Evolutionary conservation across 2,113 vertebrate genomes (phyloP), one percentile per base, ranked within the genome.

Genomic region (Columba janthina): DNA sequence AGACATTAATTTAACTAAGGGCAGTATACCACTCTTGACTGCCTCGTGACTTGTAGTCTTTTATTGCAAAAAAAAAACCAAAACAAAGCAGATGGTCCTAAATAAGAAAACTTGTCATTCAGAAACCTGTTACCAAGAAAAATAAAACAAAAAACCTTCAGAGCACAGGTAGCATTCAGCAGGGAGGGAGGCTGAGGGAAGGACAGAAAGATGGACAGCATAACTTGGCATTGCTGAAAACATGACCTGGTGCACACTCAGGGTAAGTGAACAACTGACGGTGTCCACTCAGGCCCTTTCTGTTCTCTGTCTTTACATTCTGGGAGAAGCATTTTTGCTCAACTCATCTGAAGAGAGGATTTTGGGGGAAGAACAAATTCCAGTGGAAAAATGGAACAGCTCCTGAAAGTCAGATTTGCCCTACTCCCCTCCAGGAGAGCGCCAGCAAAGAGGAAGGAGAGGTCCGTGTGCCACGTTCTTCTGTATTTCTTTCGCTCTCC

Each of bases 21-120:
- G 56, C 0, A 0, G 32, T 32, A 31, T 21, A 18, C 40, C 42
- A 13, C 8, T 73, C 22, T 21, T 42, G 32, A 46, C 18, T 62
- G 42, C 25, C 14, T 73, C 36, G 6, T 42, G 51, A 60, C n/a
- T 29, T n/a, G 17, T 4, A 38, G 15, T 22, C 10, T 53, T 67
- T 29, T 57, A 61, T 0, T 86, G 34, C 7, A 70, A 42, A 26
- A 42, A 0, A 50, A 40, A 40, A 40, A 40, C 9, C 38, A 38
- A 72, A 38, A 72, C 60, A 34, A 16, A 25, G 16, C 11, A 53
- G 2, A 4, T 8, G 10, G 31, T 21, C 32, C 50, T 32, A 75
- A 85, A 18, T 6, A 50, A 50, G 58, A 42, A 76, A 91, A 34
- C 3, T 13, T 32, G 9, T 36, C 13, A 58, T 24, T 78, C 25